Evolutionary conservation across 2,888 invertebrate species (phyloP).

Genomic region (Catocala fraxini): DNA sequence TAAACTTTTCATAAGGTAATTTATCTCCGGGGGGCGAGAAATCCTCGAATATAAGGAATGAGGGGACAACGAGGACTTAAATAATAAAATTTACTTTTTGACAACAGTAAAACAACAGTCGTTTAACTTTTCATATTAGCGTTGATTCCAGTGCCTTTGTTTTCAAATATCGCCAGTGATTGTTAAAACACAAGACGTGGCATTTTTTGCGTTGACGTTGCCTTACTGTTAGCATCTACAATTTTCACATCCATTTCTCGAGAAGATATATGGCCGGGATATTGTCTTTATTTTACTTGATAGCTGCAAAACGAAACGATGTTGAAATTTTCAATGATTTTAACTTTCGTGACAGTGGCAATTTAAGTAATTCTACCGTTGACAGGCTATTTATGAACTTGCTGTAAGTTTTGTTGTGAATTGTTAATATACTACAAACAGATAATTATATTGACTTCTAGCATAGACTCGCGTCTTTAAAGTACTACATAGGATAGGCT

Average conservation of each 20-base stretch:
- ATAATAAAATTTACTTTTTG: conserved; percentile 68
- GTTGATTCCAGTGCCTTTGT: conserved; percentile 52
- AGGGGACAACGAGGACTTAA: conserved; percentile 50
- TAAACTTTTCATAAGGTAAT: conserved; percentile 58
- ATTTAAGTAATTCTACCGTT: background rate
- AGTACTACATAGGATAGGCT: too few species aligned
- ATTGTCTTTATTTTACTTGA: conserved; percentile 44
- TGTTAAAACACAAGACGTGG: conserved; percentile 33
- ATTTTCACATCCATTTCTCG: conserved; percentile 57
- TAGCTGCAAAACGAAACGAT: conserved; percentile 30
- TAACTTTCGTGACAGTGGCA: conserved; percentile 3
- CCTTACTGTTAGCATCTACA: conserved; percentile 46
- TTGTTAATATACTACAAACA: too few species aligned
- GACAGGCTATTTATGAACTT: background rate
- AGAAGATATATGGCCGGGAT: conserved; percentile 51
- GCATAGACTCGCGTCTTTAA: too few species aligned
- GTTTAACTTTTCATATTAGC: conserved; percentile 73
- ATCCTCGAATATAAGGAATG: conserved; percentile 58
- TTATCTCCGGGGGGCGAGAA: conserved; percentile 55
- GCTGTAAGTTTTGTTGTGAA: background rate
- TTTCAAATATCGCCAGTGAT: conserved; percentile 46
- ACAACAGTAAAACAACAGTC: conserved; percentile 72
- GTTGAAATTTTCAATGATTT: conserved; percentile 25
- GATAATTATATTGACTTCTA: too few species aligned
- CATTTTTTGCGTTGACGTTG: conserved; percentile 50